Evolutionary conservation across 2,888 invertebrate species (phyloP), one percentile per base, ranked within the genome.

Genomic region (Epistrophe eligans): DNA sequence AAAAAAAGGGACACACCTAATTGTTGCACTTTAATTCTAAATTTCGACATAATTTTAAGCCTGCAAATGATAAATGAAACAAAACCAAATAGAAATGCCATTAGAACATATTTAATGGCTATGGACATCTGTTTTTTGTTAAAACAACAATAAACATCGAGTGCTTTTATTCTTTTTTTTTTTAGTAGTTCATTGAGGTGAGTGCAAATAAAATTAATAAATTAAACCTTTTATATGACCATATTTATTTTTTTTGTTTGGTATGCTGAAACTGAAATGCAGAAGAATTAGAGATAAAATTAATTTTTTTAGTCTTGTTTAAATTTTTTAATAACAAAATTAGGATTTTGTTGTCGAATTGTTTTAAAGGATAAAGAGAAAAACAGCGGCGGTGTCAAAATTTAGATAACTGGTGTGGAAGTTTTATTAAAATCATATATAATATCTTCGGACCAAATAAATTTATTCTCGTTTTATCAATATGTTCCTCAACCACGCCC

Each of bases 1-100:
- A 50, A n/a, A 24, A 28, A 4, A 24, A 19, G 15, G 24, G 66
- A 52, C 84, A 57, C 77, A 81, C 81, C 77, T 77, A 72, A 58
- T 62, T 62, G 50, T 67, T 73, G 70, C 35, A 70, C 15, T 70
- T 70, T 70, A 52, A 55, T 70, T 55, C 55, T 55, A 70, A 70
- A 40, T 70, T 70, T 70, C n/a, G n/a, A 28, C 55, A 55, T 15
- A 52, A 55, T 55, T 24, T 40, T 40, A 40, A 40, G 52, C 24
- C 19, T 24, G 70, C 52, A 24, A 55, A 55, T 70, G 70, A 70
- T 24, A 35, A 28, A 28, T 66, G 43, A 32, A 66, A 48, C 3
- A 32, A 13, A 66, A 19, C 28, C 32, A 66, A 11, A n/a, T 45
- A 24, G 28, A 64, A 24, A 48, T 3, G 19, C 7, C 13, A 9